Conservation (phyloP, 2,888 invertebrate species). For the Octodonta nipae region DNA sequence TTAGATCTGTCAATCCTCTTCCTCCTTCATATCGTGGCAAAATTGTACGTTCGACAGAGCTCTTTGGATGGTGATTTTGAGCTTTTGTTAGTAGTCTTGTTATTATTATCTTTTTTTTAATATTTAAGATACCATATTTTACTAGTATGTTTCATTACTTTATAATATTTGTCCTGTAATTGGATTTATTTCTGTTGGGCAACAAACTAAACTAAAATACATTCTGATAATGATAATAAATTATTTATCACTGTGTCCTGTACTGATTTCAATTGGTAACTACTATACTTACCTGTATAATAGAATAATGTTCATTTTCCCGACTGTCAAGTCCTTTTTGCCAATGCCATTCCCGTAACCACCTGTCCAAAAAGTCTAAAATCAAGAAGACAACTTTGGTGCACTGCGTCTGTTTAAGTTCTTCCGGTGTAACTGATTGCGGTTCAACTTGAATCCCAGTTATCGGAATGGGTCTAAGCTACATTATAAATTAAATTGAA, state of each 20-base stretch:
- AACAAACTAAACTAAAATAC: no score
- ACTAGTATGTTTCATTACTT: no score
- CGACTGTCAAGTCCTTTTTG: constrained; percentile 20
- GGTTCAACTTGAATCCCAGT: constrained; percentile 14
- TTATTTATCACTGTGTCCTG: not conserved
- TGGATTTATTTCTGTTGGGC: no score
- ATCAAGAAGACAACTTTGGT: constrained; percentile 58
- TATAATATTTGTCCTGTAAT: no score
- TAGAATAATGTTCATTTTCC: constrained; percentile 24
- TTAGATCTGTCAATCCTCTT: no score
- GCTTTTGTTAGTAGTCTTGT: no score
- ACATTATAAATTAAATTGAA: no score
- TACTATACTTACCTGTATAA: constrained; percentile 8
- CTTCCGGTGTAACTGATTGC: constrained; percentile 18
- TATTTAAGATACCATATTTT: no score
- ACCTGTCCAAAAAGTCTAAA: constrained; percentile 62
- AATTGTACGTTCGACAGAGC: no score
- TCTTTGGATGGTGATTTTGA: no score
- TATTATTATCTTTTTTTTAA: no score
- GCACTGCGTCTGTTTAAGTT: constrained; percentile 41
- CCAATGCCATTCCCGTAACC: constrained; percentile 52
- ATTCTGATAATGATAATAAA: not conserved
- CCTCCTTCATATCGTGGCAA: no score
- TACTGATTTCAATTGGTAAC: not conserved
- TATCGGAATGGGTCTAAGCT: constrained; percentile 19